Percentiles rank a stretch among this genome's conserved stretches.
Conservation (phyloP, 1,140 invertebrate genomes). For the Platorchestia sp. region DNA sequence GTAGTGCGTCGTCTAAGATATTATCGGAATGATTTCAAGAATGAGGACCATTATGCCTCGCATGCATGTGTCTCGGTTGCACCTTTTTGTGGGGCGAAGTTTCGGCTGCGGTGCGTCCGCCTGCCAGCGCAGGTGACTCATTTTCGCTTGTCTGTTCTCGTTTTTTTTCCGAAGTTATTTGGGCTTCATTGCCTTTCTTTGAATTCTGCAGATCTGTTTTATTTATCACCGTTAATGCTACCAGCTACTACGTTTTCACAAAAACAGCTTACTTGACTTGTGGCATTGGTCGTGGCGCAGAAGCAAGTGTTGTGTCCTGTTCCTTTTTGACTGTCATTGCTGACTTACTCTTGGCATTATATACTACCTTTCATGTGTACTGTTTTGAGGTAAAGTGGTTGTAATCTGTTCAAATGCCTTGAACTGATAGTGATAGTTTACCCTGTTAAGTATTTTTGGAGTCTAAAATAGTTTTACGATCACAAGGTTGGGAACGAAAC, state of each 20-base stretch:
- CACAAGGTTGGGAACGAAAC: too few species aligned
- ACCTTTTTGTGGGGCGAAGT: background rate
- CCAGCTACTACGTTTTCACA: background rate
- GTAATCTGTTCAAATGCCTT: too few species aligned
- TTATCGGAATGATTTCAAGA: conserved; percentile 7
- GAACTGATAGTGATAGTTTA: too few species aligned
- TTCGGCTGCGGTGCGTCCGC: background rate
- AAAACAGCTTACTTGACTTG: background rate
- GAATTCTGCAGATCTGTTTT: background rate
- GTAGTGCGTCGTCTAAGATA: background rate
- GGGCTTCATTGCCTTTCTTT: background rate
- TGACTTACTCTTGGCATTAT: background rate
- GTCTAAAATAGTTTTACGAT: too few species aligned
- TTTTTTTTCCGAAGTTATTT: background rate
- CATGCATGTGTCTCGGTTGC: background rate
- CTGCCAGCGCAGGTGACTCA: background rate
- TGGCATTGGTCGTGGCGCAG: background rate
- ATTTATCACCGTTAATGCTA: background rate
- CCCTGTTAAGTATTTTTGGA: too few species aligned
- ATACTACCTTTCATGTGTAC: background rate
- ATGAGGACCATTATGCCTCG: conserved; percentile 7
- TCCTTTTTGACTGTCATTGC: background rate
- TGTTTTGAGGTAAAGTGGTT: too few species aligned
- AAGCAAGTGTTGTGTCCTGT: background rate
- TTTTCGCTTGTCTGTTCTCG: background rate